Base-by-base conservation (phyloP, 1,140 invertebrate species). In the Neoseiulus cucumeris region DNA sequence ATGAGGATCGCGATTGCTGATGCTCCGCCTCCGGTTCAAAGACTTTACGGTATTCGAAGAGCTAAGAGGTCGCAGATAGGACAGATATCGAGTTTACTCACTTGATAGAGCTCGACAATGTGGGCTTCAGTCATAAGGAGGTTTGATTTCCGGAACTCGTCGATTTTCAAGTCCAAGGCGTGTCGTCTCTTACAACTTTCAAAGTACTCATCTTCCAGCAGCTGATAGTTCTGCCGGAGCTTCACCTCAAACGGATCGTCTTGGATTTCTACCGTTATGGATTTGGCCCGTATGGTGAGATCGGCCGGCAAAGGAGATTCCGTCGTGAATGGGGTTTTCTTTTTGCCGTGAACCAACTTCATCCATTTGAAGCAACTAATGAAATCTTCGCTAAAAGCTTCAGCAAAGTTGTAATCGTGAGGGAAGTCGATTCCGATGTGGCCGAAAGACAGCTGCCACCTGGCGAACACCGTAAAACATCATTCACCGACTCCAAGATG, bases 221-320 rank as follows among this genome's bases (percentile, higher is more conserved):
- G 77, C 73, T 96, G 92, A 75, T 92, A 97, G 75, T 96, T 98
- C 71, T 96, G 90, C 1, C 91, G 81, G 1, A 98, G 77, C 72
- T 89, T 91, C 0, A 97, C 91, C 79, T 98, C 94, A 74, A 98
- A 98, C 1, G 92, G 91, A 83, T 98, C 94, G 75, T 98, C 95
- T 68, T 85, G 87, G 74, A 98, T 83, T 78, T 96, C 89, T 66
- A 98, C 83, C 2, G 85, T 73, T 73, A 91, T 91, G 90, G 18
- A 93, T 86, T 68, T 74, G 75, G 51, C 51, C n/a, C 51, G 51
- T 33, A 81, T 75, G 42, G 87, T 79, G 55, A 96, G 75, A 80
- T 97, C 93, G 67, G 85, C 83, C 0, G 89, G 90, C 42, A 94
- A 74, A 0, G 82, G 81, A 66, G 81, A 82, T 33, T 83, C 77